Evolutionary conservation across 2,888 invertebrate species (phyloP).

Genomic region (Cyaniris semiargus): DNA sequence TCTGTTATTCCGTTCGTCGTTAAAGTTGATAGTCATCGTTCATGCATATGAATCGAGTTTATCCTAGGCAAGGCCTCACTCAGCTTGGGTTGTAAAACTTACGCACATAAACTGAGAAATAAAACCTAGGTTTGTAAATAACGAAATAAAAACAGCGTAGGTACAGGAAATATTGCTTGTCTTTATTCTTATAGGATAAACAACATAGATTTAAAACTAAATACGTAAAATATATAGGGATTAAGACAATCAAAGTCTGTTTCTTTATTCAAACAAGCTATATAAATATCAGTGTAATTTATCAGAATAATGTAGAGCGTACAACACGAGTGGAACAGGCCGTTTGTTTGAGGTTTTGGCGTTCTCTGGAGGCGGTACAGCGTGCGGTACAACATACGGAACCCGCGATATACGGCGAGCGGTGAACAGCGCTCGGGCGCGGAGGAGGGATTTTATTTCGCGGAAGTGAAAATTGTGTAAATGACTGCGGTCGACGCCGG

Average conservation of each 20-base stretch:
- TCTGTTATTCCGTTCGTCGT: background rate
- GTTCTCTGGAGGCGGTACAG: background rate
- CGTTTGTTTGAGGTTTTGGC: background rate
- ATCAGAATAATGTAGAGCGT: background rate
- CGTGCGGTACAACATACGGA: background rate
- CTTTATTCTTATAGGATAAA: no score
- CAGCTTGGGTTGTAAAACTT: background rate
- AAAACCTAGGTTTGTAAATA: background rate
- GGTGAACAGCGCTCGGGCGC: background rate
- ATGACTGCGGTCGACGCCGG: constrained; percentile 8
- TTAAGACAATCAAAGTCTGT: background rate
- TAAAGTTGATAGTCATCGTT: background rate
- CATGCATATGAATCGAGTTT: background rate
- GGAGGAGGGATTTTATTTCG: constrained; percentile 7
- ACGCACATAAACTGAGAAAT: background rate
- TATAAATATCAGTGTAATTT: background rate
- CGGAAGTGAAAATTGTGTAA: constrained; percentile 26
- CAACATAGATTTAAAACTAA: no score
- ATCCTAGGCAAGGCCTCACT: background rate
- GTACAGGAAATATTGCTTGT: no score
- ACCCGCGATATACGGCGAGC: background rate
- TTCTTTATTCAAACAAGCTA: background rate
- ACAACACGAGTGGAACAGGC: background rate
- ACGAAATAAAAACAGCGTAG: background rate
- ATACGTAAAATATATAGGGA: background rate